phyloP scores from a whole-genome alignment of 2,797 vertebrate genomes.

The Semaprochilodus insignis region DNA sequence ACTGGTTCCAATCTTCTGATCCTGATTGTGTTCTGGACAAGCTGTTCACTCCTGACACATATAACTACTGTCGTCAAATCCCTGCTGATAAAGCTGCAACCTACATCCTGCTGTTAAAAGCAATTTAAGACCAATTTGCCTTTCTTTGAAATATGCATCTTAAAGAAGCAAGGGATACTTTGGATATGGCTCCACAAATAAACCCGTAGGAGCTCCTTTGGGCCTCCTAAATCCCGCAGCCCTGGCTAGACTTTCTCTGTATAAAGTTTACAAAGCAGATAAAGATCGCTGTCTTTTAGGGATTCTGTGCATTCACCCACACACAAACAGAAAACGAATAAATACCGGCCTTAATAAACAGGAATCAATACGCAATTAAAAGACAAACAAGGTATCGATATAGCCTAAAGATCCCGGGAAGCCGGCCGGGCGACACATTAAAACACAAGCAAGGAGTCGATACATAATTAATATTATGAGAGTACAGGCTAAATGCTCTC shows the following conservation, averaged over 20 bases:
- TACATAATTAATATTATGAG: constrained; percentile 69
- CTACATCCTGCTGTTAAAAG: not conserved
- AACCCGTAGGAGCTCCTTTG: not conserved
- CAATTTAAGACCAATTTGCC: not conserved
- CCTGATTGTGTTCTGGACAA: not conserved
- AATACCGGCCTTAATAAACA: constrained; percentile 62
- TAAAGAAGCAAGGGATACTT: not conserved
- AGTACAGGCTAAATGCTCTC: constrained; percentile 34
- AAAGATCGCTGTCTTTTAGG: constrained; percentile 42
- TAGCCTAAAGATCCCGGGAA: constrained; percentile 64
- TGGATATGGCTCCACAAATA: not conserved
- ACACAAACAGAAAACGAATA: constrained; percentile 46
- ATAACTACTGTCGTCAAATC: not conserved
- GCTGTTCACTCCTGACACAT: not conserved
- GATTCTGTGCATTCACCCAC: not conserved
- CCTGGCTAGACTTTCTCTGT: not conserved
- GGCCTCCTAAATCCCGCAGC: not conserved
- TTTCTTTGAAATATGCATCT: not conserved
- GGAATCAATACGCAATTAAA: constrained; percentile 80
- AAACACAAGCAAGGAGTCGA: constrained; percentile 67
- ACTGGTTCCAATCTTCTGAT: not conserved
- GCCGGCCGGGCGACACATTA: constrained; percentile 68
- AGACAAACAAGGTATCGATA: constrained; percentile 78
- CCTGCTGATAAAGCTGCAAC: not conserved
- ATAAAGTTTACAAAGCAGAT: constrained; percentile 35